A percentile compares a stretch with the other conserved stretches of the same genome.
phyloP scores from a whole-genome alignment of 1,140 invertebrate genomes.

The Drosophila saltans region DNA sequence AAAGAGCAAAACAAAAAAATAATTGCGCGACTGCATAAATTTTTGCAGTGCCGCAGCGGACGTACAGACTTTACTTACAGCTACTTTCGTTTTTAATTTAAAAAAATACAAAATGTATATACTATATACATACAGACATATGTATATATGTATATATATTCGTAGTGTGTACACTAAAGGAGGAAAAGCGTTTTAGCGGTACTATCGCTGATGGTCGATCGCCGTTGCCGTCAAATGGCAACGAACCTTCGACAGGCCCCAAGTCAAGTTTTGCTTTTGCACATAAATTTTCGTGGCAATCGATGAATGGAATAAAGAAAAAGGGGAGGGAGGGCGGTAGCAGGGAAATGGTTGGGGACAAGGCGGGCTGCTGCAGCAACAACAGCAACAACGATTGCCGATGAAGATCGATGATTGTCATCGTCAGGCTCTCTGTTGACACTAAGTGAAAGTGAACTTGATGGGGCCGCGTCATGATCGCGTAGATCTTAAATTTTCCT shows the following conservation, averaged over 20 bases:
- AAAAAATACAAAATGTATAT: constrained; percentile 44
- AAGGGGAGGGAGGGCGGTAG: neutral
- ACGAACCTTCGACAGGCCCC: constrained; percentile 75
- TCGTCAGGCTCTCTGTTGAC: constrained; percentile 67
- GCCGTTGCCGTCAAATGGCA: constrained; percentile 63
- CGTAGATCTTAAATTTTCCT: constrained; percentile 48
- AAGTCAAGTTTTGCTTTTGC: constrained; percentile 73
- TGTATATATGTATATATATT: too few species aligned
- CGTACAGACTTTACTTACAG: constrained; percentile 47
- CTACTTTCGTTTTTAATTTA: constrained; percentile 80
- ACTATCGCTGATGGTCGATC: constrained; percentile 51
- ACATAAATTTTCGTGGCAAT: constrained; percentile 69
- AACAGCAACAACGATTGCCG: constrained; percentile 34
- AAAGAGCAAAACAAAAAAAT: constrained; percentile 37
- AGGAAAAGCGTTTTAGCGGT: constrained; percentile 60
- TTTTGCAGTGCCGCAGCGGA: constrained; percentile 44
- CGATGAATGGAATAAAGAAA: constrained; percentile 37
- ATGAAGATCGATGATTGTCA: constrained; percentile 83
- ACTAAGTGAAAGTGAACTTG: constrained; percentile 82
- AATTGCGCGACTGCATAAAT: constrained; percentile 77
- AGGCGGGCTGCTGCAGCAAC: neutral
- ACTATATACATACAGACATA: neutral
- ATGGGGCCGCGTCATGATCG: constrained; percentile 63
- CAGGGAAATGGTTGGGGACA: constrained; percentile 6
- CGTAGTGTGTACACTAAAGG: constrained; percentile 34